phyloP scores from a whole-genome alignment of 2,888 invertebrate genomes.

The Tetragnatha montana region DNA sequence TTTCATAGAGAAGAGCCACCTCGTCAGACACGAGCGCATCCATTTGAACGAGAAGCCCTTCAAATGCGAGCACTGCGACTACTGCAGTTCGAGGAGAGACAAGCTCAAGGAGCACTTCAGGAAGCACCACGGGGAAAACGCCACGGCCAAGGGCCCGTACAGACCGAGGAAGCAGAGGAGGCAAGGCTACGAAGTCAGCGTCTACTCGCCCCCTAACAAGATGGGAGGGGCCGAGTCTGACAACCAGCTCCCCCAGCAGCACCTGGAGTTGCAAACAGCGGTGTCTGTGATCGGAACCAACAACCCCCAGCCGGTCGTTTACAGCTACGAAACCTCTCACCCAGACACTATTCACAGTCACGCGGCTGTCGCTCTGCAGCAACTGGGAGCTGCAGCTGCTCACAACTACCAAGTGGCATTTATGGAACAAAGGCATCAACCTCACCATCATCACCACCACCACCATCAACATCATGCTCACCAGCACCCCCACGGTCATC shows the following conservation, averaged over 20 bases:
- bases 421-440: constrained; percentile 70
- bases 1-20: constrained; percentile 83
- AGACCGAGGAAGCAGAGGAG: constrained; percentile 73
- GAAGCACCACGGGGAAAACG: constrained; percentile 77
- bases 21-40: constrained; percentile 82
- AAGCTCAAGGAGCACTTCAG: constrained; percentile 80
- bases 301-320: constrained; percentile 54
- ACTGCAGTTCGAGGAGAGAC: constrained; percentile 81
- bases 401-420: constrained; percentile 71
- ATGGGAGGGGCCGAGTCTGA: constrained; percentile 36
- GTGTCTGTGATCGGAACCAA: constrained; percentile 61
- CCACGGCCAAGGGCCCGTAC: constrained; percentile 73
- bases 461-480: constrained; percentile 56
- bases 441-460: constrained; percentile 59
- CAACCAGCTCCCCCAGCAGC: constrained; percentile 58
- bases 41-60: constrained; percentile 82
- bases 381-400: constrained; percentile 66
- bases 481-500: constrained; percentile 57
- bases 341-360: constrained; percentile 67
- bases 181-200: constrained; percentile 63
- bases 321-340: constrained; percentile 67
- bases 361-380: constrained; percentile 67
- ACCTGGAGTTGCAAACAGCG: constrained; percentile 62
- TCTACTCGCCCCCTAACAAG: constrained; percentile 64
- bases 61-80: constrained; percentile 80